phyloP scores from a whole-genome alignment of 2,797 vertebrate genomes.

The Tragopan temminckii region DNA sequence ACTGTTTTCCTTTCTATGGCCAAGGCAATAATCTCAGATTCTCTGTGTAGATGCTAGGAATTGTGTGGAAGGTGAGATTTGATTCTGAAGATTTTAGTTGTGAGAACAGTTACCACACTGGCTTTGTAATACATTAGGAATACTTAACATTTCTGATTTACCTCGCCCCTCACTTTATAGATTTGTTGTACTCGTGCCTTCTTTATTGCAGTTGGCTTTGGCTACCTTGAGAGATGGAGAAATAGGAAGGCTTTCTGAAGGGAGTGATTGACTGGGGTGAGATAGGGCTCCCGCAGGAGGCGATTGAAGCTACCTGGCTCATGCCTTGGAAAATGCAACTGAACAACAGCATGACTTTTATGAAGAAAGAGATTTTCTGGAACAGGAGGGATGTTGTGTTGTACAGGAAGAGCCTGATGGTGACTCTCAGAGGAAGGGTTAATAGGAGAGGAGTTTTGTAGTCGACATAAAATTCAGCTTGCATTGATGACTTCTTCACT shows the following conservation, averaged over 20 bases:
- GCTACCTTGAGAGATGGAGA: background rate
- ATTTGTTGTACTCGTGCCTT: background rate
- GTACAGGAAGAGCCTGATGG: background rate
- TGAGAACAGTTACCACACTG: background rate
- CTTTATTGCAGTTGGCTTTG: background rate
- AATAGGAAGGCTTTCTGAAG: background rate
- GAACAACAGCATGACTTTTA: background rate
- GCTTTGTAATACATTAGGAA: background rate
- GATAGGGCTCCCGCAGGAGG: background rate
- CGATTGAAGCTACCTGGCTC: background rate
- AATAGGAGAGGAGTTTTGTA: background rate
- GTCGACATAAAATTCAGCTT: slow-evolving; percentile 20
- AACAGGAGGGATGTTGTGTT: background rate
- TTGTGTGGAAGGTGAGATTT: background rate
- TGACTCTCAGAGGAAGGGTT: slow-evolving; percentile 2
- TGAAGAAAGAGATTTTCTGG: background rate
- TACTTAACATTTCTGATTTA: background rate
- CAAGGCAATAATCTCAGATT: background rate
- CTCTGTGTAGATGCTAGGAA: background rate
- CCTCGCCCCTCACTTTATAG: background rate
- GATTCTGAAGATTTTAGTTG: background rate
- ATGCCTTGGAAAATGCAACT: background rate
- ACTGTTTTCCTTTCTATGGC: slow-evolving; percentile 1
- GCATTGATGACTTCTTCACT: background rate
- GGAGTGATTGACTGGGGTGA: slow-evolving; percentile 13